Evolutionary conservation across 1,140 invertebrate species (phyloP).

Genomic region (Orchesella cincta): DNA sequence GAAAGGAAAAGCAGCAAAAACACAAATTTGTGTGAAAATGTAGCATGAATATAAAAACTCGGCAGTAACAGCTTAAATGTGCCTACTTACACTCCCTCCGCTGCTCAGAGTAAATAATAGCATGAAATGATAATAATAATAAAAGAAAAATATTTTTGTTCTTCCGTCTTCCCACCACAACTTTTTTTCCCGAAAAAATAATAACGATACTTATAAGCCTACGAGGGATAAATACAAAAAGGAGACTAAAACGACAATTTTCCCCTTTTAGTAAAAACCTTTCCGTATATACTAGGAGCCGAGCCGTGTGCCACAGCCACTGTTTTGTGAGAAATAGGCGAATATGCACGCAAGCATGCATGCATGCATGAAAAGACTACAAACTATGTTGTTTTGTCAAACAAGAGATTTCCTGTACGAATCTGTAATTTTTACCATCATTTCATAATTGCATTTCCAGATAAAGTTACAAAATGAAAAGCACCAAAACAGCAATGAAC

Average conservation of each 20-base stretch:
- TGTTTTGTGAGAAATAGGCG: neutral
- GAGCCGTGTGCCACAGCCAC: neutral
- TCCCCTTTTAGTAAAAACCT: too few relatives aligned
- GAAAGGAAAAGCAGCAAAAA: neutral
- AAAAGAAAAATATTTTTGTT: neutral
- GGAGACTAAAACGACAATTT: constrained; percentile 3
- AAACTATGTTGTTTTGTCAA: constrained; percentile 2
- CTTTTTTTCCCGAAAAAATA: neutral
- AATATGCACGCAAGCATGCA: neutral
- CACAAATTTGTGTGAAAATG: neutral
- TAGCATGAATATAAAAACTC: too few relatives aligned
- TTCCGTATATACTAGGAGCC: too few relatives aligned
- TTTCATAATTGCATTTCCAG: neutral
- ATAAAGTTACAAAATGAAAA: neutral
- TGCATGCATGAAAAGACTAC: constrained; percentile 17
- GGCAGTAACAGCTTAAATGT: neutral
- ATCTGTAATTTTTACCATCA: constrained; percentile 22
- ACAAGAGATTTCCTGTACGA: constrained; percentile 26
- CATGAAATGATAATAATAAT: neutral
- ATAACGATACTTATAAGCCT: neutral
- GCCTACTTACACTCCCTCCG: neutral
- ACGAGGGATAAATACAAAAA: neutral
- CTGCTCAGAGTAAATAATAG: neutral
- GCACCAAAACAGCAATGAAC: neutral
- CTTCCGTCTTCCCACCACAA: neutral